Evolutionary conservation across 2,888 invertebrate species (phyloP), one percentile per base, ranked within the genome.

Genomic region (Megalurothrips usitatus): DNA sequence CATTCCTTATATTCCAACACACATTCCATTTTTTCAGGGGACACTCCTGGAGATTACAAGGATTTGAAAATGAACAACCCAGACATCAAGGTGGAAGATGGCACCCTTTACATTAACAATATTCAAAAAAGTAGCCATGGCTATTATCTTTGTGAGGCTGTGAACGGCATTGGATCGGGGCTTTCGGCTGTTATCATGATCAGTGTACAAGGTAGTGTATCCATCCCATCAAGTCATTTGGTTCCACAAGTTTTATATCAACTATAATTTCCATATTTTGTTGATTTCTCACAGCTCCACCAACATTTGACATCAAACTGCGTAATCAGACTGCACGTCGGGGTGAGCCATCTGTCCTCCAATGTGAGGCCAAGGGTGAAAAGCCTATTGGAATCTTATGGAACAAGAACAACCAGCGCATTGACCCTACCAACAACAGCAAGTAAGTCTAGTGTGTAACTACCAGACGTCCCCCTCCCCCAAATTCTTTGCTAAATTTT

Each of bases 111-210:
- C 82, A 94, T 98, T 86, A 92, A 93, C 85, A 95, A 96, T 86
- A 96, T 97, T 84, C 95, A 95, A 87, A 97, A 97, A 88, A 94
- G 93, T 28, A 97, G 97, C 86, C 96, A 97, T 89, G 97, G 97
- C 34, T 96, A 96, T 86, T 98, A 97, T 87, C 90, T 98, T 78
- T 98, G 98, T 87, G 97, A 98, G 89, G 97, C 97, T 82, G 96
- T 96, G 79, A 98, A 98, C 88, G 96, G 97, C 85, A 97, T 98
- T 85, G 97, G 97, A 83, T 95, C 96, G 83, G 97, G 96, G 85
- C 90, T 98, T 52, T 98, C 97, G 81, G 97, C 97, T 84, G 96
- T 98, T 34, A 95, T 97, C 84, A 91, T 95, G 85, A 94, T 98
- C 84, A 96, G 95, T 84, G 97, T 98, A 75, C 97, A 97, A 90